A percentile compares a stretch with the other conserved stretches of the same genome.
These are phyloP conservation scores for Rhabdomys pumilio DNA, from an alignment of 2,797 vertebrate genomes.

Conservation along the genomic window DNA sequence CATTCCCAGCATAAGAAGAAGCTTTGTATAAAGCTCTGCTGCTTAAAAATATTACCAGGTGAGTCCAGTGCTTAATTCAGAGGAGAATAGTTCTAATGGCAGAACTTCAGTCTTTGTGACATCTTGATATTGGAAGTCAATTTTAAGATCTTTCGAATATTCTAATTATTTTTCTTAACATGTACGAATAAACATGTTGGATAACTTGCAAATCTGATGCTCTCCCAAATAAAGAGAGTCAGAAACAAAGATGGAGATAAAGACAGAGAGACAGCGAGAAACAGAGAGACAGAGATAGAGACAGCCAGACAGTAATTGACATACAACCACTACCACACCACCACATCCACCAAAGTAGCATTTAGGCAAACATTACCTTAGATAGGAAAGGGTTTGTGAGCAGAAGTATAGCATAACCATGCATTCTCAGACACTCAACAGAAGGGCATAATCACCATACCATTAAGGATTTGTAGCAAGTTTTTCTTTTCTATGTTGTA, in stretches of 20 bases:
- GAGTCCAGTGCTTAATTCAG: not conserved
- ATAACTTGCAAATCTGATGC: not conserved
- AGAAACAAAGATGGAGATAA: not conserved
- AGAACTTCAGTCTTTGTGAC: not conserved
- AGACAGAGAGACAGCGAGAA: not conserved
- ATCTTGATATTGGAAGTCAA: not conserved
- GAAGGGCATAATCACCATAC: not conserved
- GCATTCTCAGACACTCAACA: not conserved
- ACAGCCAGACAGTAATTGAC: not conserved
- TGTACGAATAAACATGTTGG: not conserved
- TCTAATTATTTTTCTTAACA: slow-evolving; percentile 55
- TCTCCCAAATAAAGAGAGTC: not conserved
- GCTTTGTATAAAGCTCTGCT: not conserved
- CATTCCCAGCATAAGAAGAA: slow-evolving; percentile 23
- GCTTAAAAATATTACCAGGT: not conserved
- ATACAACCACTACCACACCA: not conserved
- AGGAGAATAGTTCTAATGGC: not conserved
- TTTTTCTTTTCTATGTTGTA: not conserved
- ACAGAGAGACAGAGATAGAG: not conserved
- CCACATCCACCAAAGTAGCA: not conserved
- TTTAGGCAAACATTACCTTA: not conserved
- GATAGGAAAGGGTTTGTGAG: not conserved
- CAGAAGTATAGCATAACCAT: not conserved
- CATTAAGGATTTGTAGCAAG: not conserved
- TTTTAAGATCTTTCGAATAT: not conserved